A percentile compares a stretch with the other conserved stretches of the same genome.
Conservation (phyloP, 1,140 invertebrate species). For the Battus philenor region DNA sequence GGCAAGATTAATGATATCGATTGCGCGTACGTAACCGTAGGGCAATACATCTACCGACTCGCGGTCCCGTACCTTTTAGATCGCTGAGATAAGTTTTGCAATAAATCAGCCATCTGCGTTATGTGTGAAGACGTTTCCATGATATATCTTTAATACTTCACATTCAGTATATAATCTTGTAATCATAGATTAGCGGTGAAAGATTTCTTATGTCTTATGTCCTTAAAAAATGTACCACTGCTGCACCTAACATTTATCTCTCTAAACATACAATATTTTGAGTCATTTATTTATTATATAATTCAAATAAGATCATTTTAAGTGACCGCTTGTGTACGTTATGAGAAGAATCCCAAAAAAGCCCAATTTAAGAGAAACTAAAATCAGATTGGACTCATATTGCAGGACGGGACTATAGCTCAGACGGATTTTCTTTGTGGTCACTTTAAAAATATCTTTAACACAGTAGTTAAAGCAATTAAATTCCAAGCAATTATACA, state of each 20-base stretch:
- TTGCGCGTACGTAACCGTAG: constrained; percentile 34
- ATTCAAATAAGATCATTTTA: neutral
- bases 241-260: constrained; percentile 7
- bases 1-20: constrained; percentile 49
- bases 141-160: constrained; percentile 29
- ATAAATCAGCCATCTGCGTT: constrained; percentile 43
- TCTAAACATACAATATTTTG: neutral
- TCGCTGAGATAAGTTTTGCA: constrained; percentile 40
- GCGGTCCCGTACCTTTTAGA: constrained; percentile 29
- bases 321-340: neutral
- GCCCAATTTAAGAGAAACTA: too few relatives aligned
- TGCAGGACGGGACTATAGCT: too few relatives aligned
- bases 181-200: too few relatives aligned
- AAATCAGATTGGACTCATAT: too few relatives aligned
- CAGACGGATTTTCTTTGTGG: too few relatives aligned
- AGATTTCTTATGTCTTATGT: constrained; percentile 3
- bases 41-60: constrained; percentile 45
- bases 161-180: too few relatives aligned
- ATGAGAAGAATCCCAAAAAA: too few relatives aligned
- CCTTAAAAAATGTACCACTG: neutral
- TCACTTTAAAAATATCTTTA: too few relatives aligned
- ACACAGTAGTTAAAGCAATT: too few relatives aligned
- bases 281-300: neutral
- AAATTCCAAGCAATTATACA: too few relatives aligned
- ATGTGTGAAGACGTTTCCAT: constrained; percentile 24